These are phyloP conservation scores for Pegea sp. DNA, from an alignment of 23 tunicate genomes.

Conservation along the genomic window DNA sequence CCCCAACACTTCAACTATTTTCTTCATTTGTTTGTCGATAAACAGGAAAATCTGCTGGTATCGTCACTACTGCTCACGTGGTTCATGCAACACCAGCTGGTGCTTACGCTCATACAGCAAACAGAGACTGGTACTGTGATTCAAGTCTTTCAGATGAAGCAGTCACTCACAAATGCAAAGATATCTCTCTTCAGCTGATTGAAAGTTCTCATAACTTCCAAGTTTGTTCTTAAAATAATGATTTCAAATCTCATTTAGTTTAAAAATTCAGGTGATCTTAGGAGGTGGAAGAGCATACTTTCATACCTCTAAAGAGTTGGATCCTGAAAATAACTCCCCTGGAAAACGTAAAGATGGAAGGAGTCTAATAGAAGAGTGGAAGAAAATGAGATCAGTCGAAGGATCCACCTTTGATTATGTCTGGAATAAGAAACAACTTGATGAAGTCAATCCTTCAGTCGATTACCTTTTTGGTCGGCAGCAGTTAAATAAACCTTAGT, in stretches of 20 bases:
- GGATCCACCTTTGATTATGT: conserved; percentile 2
- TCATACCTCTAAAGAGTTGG: background rate
- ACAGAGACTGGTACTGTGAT: conserved; percentile 41
- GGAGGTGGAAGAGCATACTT: conserved; percentile 20
- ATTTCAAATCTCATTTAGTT: background rate
- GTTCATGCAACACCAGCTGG: conserved; percentile 69
- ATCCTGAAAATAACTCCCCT: background rate
- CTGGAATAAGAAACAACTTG: conserved; percentile 3
- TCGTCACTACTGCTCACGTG: conserved; percentile 46
- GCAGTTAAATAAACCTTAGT: too few species aligned
- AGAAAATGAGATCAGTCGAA: background rate
- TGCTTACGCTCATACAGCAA: conserved; percentile 31
- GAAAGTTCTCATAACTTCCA: conserved; percentile 3
- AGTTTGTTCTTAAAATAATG: conserved; percentile 1
- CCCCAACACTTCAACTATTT: background rate
- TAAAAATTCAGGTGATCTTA: conserved; percentile 6
- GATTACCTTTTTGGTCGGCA: conserved; percentile 6
- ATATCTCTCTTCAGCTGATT: conserved; percentile 10
- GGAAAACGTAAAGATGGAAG: conserved; percentile 10
- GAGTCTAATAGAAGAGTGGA: conserved; percentile 10
- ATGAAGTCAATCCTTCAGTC: conserved; percentile 2
- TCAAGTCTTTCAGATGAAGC: conserved; percentile 13
- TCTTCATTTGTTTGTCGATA: background rate
- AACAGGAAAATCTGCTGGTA: conserved; percentile 47
- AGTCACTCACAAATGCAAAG: conserved; percentile 18